Evolutionary conservation across 2,888 invertebrate species (phyloP).

Genomic region (Oligia strigilis): DNA sequence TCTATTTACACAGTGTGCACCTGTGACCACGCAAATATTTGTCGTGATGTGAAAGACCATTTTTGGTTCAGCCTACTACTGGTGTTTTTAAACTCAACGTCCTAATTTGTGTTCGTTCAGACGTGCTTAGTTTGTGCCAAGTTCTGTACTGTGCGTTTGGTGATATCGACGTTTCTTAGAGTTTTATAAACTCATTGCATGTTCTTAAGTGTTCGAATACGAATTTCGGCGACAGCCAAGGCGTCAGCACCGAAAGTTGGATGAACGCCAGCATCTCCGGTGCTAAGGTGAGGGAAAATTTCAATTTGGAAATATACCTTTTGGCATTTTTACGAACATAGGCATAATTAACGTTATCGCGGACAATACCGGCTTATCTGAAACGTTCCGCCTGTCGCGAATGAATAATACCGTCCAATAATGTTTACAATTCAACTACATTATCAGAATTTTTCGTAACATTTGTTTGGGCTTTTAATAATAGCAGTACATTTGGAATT

Average conservation of each 20-base stretch:
- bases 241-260: slow-evolving; percentile 86
- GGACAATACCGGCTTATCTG: slow-evolving; percentile 77
- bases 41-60: slow-evolving; percentile 87
- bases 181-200: slow-evolving; percentile 76
- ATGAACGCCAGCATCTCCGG: slow-evolving; percentile 89
- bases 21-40: slow-evolving; percentile 87
- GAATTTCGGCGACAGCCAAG: slow-evolving; percentile 87
- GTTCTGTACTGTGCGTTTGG: slow-evolving; percentile 77
- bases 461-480: slow-evolving; percentile 42
- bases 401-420: slow-evolving; percentile 73
- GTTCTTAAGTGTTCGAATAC: slow-evolving; percentile 78
- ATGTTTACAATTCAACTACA: slow-evolving; percentile 69
- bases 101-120: slow-evolving; percentile 76
- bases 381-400: slow-evolving; percentile 72
- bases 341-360: slow-evolving; percentile 74
- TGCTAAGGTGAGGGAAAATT: slow-evolving; percentile 86
- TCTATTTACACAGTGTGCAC: slow-evolving; percentile 82
- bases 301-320: slow-evolving; percentile 69
- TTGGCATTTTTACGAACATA: slow-evolving; percentile 69
- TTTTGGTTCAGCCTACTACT: slow-evolving; percentile 79
- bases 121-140: slow-evolving; percentile 82
- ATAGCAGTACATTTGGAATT: slow-evolving; percentile 30
- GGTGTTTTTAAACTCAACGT: slow-evolving; percentile 76
- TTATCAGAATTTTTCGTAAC: slow-evolving; percentile 68
- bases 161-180: slow-evolving; percentile 72